Conservation (phyloP, 2,888 invertebrate species). For the Drosophila mimica region DNA sequence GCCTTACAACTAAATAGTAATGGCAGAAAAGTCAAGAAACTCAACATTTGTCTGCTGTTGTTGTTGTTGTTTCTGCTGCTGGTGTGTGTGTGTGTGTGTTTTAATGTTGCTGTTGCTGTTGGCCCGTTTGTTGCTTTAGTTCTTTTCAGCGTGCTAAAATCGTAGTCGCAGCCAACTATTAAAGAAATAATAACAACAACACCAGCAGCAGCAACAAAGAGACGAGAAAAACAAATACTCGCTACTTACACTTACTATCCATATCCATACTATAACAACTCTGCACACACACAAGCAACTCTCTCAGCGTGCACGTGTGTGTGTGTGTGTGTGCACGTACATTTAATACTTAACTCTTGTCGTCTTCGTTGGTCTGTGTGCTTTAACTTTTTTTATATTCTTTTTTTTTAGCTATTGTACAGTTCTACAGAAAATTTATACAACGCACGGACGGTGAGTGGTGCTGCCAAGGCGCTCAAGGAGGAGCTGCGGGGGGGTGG, state of each 20-base stretch:
- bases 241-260: slow-evolving; percentile 77
- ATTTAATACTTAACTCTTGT: slow-evolving; percentile 65
- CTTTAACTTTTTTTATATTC: slow-evolving; percentile 67
- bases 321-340: slow-evolving; percentile 49
- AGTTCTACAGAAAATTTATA: slow-evolving; percentile 79
- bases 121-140: slow-evolving; percentile 50
- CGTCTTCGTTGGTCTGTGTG: slow-evolving; percentile 52
- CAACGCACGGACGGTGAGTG: slow-evolving; percentile 67
- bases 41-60: slow-evolving; percentile 55
- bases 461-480: slow-evolving; percentile 9
- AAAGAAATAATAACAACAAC: slow-evolving; percentile 56
- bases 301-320: slow-evolving; percentile 20
- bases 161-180: slow-evolving; percentile 64
- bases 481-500: slow-evolving; percentile 11
- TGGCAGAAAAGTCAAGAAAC: slow-evolving; percentile 78
- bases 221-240: slow-evolving; percentile 75
- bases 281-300: slow-evolving; percentile 31
- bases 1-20: slow-evolving; percentile 55
- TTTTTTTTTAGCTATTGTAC: slow-evolving; percentile 76
- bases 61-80: slow-evolving; percentile 17
- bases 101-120: slow-evolving; percentile 42
- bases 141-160: slow-evolving; percentile 49
- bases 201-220: slow-evolving; percentile 17
- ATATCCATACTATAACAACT: slow-evolving; percentile 60
- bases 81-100: slow-evolving; percentile 22